Conservation (phyloP, 1,140 invertebrate genomes). For the Zaprionus capensis region DNA sequence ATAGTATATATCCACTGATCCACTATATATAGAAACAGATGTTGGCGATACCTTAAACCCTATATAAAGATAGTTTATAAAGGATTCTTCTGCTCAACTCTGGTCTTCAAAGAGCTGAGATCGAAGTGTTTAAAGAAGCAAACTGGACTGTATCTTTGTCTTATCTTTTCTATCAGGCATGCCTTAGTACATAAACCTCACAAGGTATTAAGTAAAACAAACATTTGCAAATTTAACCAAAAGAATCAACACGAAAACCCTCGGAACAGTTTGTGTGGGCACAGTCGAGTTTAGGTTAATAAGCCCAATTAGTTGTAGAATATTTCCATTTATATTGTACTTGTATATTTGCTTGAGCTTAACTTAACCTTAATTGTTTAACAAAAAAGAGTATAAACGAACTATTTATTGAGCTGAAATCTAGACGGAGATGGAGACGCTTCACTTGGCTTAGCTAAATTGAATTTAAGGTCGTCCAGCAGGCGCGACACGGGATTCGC, state of each 20-base stretch:
- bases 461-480: conserved; percentile 78
- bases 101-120: no score
- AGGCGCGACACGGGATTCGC: conserved; percentile 71
- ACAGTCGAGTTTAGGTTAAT: neutral
- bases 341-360: conserved; percentile 4
- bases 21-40: no score
- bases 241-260: neutral
- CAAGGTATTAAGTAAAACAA: neutral
- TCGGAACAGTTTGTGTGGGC: neutral
- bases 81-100: neutral
- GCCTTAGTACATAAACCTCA: neutral
- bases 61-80: neutral
- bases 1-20: no score
- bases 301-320: conserved; percentile 27
- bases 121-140: no score
- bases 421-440: conserved; percentile 35
- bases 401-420: conserved; percentile 35
- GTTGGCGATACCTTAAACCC: no score
- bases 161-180: neutral
- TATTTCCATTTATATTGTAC: conserved; percentile 36
- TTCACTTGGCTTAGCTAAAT: conserved; percentile 56
- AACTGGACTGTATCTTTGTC: neutral
- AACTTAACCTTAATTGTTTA: conserved; percentile 70
- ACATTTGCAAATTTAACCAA: neutral
- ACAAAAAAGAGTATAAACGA: conserved; percentile 72